Conservation (phyloP, 2,888 invertebrate species). For the Mythimna vitellina region DNA sequence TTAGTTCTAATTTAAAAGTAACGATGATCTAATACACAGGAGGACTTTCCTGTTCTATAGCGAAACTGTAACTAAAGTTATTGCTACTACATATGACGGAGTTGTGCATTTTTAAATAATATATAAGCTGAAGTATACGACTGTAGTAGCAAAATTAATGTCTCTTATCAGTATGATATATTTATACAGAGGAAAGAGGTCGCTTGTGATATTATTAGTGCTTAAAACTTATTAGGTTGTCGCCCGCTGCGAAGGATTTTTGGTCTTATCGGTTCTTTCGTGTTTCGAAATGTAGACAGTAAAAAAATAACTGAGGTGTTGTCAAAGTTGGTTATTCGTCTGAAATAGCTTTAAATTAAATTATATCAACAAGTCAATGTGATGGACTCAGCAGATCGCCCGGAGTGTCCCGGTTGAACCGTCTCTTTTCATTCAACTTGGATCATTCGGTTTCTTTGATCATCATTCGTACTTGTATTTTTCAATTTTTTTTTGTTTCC, state of each 20-base stretch:
- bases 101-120: constrained; percentile 8
- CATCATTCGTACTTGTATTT: background rate
- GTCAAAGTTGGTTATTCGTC: background rate
- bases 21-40: constrained; percentile 30
- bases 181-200: constrained; percentile 57
- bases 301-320: background rate
- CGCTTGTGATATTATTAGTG: constrained; percentile 54
- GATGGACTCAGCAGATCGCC: background rate
- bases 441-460: background rate
- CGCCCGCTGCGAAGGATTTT: constrained; percentile 11
- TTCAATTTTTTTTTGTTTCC: background rate
- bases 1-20: constrained; percentile 13
- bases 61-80: background rate
- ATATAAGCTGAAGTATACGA: constrained; percentile 2
- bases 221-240: constrained; percentile 25
- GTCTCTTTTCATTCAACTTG: background rate
- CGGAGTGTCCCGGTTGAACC: background rate
- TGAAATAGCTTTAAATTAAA: background rate
- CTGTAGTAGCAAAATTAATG: constrained; percentile 21
- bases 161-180: constrained; percentile 46
- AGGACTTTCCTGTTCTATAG: constrained; percentile 45
- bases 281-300: background rate
- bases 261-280: background rate
- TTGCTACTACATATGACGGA: background rate
- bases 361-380: background rate